Evolutionary conservation across 1,140 invertebrate species (phyloP).

Genomic region (Trachelipus rathkii): DNA sequence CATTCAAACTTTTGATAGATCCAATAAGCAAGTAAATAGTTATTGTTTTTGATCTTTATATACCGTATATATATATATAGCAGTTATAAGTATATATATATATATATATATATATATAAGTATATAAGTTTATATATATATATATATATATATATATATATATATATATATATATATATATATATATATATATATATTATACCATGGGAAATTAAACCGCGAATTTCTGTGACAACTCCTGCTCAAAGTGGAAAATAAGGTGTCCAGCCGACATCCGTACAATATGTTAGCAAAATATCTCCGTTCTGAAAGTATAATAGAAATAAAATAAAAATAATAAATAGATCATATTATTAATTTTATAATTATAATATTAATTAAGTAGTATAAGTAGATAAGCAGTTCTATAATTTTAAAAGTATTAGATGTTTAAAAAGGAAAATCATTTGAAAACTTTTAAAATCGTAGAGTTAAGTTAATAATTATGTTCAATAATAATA

Average conservation of each 20-base stretch:
- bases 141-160: slow-evolving; percentile 13
- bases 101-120: slow-evolving; percentile 1
- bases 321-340: background rate
- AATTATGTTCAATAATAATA: no score
- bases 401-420: no score
- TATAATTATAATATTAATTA: no score
- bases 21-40: no score
- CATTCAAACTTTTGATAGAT: background rate
- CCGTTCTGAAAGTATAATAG: slow-evolving; percentile 50
- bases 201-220: slow-evolving; percentile 76
- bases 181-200: slow-evolving; percentile 21
- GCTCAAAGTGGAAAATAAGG: slow-evolving; percentile 76
- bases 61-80: slow-evolving; percentile 12
- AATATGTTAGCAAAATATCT: slow-evolving; percentile 72
- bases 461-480: no score
- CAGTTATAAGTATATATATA: slow-evolving; percentile 16
- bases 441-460: no score
- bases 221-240: slow-evolving; percentile 78
- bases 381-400: no score
- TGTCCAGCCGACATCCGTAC: slow-evolving; percentile 81
- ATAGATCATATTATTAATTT: no score
- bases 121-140: background rate
- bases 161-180: slow-evolving; percentile 20
- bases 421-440: no score
- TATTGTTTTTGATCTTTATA: no score